phyloP scores from a whole-genome alignment of 64 coral and sea anemone species.

The Acropora tenuis region DNA sequence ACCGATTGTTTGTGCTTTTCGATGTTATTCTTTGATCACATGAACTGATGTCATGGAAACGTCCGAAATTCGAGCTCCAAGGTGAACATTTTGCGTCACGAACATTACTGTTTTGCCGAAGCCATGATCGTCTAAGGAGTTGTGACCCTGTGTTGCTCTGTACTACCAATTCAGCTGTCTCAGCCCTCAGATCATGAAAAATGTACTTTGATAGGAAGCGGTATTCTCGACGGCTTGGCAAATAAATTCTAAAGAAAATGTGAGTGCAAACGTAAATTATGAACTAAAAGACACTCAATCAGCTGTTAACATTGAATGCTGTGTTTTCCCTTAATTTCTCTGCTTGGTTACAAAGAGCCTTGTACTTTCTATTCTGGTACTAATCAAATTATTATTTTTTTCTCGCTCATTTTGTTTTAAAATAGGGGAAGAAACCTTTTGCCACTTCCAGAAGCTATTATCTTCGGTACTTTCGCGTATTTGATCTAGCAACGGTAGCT shows the following conservation, averaged over 20 bases:
- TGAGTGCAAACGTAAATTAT: neutral
- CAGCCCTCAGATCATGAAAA: neutral
- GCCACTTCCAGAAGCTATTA: neutral
- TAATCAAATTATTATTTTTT: neutral
- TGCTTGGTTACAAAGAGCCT: neutral
- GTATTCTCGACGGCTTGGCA: neutral
- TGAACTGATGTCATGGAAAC: slow-evolving; percentile 37
- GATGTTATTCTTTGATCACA: neutral
- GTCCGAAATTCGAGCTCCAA: neutral
- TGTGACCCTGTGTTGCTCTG: neutral
- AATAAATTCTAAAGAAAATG: neutral
- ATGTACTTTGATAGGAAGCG: neutral
- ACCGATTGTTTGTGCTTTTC: too few relatives aligned
- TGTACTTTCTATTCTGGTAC: neutral
- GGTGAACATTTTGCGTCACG: neutral
- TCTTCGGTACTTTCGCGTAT: slow-evolving; percentile 11
- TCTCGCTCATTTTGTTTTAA: neutral
- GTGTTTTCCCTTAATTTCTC: neutral
- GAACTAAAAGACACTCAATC: neutral
- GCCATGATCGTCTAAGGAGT: too few relatives aligned
- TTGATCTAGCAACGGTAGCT: neutral
- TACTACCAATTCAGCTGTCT: neutral
- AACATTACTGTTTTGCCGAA: too few relatives aligned
- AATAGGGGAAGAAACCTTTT: neutral
- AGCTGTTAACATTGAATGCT: neutral